Percentiles rank a stretch among this genome's conserved stretches.
Conservation (phyloP, 2,113 vertebrate genomes). For the Odocoileus virginianus region DNA sequence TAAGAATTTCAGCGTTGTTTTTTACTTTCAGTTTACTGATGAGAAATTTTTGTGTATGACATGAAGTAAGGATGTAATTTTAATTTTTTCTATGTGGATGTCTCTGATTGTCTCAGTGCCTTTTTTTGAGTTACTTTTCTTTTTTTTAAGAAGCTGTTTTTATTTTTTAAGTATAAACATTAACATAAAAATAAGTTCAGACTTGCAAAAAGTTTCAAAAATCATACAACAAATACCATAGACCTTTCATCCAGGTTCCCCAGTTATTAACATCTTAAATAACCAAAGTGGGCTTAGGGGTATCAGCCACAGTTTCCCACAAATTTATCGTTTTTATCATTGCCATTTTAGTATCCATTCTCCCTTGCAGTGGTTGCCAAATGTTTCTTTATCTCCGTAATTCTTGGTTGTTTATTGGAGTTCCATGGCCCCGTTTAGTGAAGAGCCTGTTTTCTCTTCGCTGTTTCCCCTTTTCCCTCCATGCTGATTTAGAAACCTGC, state of each 20-base stretch:
- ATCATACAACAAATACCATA: neutral
- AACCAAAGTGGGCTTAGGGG: neutral
- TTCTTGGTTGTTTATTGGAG: neutral
- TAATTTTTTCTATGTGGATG: neutral
- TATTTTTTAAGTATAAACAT: neutral
- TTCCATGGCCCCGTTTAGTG: neutral
- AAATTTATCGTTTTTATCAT: neutral
- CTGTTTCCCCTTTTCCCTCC: neutral
- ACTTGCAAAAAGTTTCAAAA: neutral
- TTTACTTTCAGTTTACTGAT: neutral
- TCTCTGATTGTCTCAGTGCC: neutral
- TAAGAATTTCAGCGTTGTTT: neutral
- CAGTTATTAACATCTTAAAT: neutral
- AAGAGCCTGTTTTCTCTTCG: neutral
- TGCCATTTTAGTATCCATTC: neutral
- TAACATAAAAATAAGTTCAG: neutral
- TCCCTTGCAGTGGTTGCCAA: neutral
- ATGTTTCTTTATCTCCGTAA: neutral
- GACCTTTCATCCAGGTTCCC: neutral
- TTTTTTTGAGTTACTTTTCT: neutral
- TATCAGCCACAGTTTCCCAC: neutral
- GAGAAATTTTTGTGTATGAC: conserved; percentile 12
- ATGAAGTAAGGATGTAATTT: neutral
- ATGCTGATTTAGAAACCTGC: neutral
- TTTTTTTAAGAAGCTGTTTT: neutral